Evolutionary conservation across 1,140 invertebrate species (phyloP).

Genomic region (Drosophila fuyamai): DNA sequence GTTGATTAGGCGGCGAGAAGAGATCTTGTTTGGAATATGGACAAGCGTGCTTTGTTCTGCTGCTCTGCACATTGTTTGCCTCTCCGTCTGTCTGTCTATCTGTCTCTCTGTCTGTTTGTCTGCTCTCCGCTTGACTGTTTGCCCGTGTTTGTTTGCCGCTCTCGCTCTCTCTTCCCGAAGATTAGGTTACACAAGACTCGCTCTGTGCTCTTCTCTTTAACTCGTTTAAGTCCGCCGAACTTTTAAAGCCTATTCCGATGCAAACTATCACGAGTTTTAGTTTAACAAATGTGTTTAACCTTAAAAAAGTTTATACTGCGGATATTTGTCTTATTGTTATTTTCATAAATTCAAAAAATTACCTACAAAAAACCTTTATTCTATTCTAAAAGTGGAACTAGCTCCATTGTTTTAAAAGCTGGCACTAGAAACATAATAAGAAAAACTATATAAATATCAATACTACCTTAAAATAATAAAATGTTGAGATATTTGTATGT

Average conservation of each 20-base stretch:
- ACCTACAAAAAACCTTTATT: too few species aligned
- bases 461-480: background rate
- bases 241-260: background rate
- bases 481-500: too few species aligned
- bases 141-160: constrained; percentile 27
- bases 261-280: background rate
- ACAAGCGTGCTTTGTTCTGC: constrained; percentile 70
- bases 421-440: background rate
- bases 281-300: too few species aligned
- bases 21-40: constrained; percentile 73
- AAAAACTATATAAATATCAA: background rate
- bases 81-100: constrained; percentile 12
- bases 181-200: constrained; percentile 70
- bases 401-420: background rate
- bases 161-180: constrained; percentile 22
- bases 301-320: too few species aligned
- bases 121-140: constrained; percentile 14
- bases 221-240: background rate
- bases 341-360: too few species aligned
- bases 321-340: too few species aligned
- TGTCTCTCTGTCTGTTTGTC: constrained; percentile 1
- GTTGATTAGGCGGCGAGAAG: constrained; percentile 58
- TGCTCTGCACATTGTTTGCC: constrained; percentile 43
- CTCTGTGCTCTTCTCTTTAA: background rate
- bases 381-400: too few species aligned